Evolutionary conservation across 2,113 vertebrate genomes (phyloP).

Genomic region (Bungarus multicinctus): DNA sequence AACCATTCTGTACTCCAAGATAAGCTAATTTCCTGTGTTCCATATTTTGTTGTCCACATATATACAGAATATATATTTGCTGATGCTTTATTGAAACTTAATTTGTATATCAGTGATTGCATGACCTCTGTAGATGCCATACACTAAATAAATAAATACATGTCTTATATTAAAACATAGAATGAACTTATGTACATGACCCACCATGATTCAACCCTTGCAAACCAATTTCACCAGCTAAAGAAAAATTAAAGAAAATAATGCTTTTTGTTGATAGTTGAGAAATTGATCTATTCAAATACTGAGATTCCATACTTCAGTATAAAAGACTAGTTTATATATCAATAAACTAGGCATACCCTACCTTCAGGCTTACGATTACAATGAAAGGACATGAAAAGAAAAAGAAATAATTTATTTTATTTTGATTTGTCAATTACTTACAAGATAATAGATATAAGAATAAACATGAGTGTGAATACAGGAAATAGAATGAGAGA

Average conservation of each 20-base stretch:
- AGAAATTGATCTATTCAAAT: not conserved
- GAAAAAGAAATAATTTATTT: not conserved
- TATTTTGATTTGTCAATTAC: too few relatives aligned
- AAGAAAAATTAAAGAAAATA: not conserved
- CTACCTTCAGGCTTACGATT: not conserved
- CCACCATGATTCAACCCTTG: constrained; percentile 1
- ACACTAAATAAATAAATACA: not conserved
- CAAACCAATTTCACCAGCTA: not conserved
- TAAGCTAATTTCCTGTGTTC: constrained; percentile 9
- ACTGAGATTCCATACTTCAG: not conserved
- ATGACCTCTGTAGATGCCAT: too few relatives aligned
- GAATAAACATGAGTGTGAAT: too few relatives aligned
- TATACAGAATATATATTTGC: too few relatives aligned
- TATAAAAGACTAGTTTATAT: not conserved
- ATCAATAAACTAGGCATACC: not conserved
- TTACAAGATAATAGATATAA: too few relatives aligned
- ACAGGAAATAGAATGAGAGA: not conserved
- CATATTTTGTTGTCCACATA: not conserved
- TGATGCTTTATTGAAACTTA: too few relatives aligned
- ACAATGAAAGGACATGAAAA: not conserved
- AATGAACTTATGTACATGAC: not conserved
- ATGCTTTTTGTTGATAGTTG: not conserved
- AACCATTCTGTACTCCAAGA: not conserved
- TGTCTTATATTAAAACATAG: constrained; percentile 2
- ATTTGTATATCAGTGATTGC: too few relatives aligned